Base-by-base conservation (phyloP, 1,140 invertebrate genomes). In the Drosophila lacertosa region DNA sequence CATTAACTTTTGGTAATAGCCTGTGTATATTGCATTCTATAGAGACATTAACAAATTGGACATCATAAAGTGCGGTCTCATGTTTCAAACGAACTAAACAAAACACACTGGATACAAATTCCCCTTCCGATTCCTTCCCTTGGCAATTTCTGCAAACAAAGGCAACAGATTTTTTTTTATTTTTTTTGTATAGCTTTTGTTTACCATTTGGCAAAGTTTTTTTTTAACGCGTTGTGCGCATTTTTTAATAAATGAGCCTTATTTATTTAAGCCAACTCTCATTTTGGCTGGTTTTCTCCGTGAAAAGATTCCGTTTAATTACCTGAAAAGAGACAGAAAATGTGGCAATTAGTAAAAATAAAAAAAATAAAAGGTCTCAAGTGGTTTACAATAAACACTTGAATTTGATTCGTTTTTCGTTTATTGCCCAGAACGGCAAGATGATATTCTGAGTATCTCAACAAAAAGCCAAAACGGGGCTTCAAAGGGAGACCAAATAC, bases 31-130 rank as follows among this genome's bases (percentile, higher is more conserved):
- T 82, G 71, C 81, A 81, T 74, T 73, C 51, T 54, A 55, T 72
- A 65, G 58, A 73, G 63, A 54, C 40, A 63, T 35, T 65, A 74
- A 64, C 53, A 59, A 57, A 64, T 74, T 73, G 71, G 64, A 72
- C 69, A 80, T 44, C 77, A 63, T 64, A 81, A 86, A 77, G 53
- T 77, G 81, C 82, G 62, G 57, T 86, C 62, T 84, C 73, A 74
- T 81, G 73, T 84, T 86, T 86, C 48, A 33, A 7, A n/a, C 26
- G 42, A 69, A 59, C 53, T 42, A 62, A 60, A 54, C 40, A 66
- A 73, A 47, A 57, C 44, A 35, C 9, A n/a, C n/a, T n/a, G n/a
- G n/a, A n/a, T n/a, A n/a, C n/a, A n/a, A 37, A 48, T 62, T 3
- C 16, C 35, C 20, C n/a, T 10, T 29, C 3, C 22, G 13, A 20